Evolutionary conservation across 2,888 invertebrate species (phyloP), one percentile per base, ranked within the genome.

Genomic region (Amphipoea oculea): DNA sequence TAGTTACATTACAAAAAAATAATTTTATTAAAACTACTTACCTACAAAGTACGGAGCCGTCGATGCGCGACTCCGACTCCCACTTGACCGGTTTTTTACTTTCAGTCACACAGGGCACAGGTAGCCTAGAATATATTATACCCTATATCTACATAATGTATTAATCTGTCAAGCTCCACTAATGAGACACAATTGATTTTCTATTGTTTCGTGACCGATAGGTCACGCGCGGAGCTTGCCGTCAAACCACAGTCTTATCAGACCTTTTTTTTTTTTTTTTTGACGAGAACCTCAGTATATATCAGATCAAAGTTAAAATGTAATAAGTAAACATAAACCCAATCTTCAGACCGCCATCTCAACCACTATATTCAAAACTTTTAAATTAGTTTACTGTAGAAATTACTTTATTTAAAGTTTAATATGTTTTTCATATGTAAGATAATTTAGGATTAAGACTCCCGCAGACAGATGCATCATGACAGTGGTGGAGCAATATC

Each of bases 251-350:
- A 75, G 6, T 14, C 9, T 20, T 57, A 48, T 51, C 17, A 51
- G 51, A 20, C 20, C 54, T n/a, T n/a, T n/a, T n/a, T n/a, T n/a
- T n/a, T n/a, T n/a, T n/a, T n/a, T n/a, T n/a, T n/a, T n/a, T n/a
- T 54, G 20, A 54, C 0, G 7, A 6, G 3, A 54, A 54, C 20
- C 54, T 54, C 54, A 54, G 20, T 7, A 40, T 11, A 65, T 67
- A 29, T 29, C 54, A 54, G 42, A 81, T 54, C 7, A 81, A 79
- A 79, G 20, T 70, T 62, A 51, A 62, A 70, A 79, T 54, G 7
- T 78, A 20, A 42, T 63, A 67, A 7, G 29, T 11, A 45, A 81
- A 81, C 72, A 14, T 73, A 17, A 51, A 73, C 51, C 1, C 1
- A 45, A 76, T 70, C 69, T 60, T n/a, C 11, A 60, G 6, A 54